Base-by-base conservation (phyloP, 2,888 invertebrate species). In the Drosophila barbarae region DNA sequence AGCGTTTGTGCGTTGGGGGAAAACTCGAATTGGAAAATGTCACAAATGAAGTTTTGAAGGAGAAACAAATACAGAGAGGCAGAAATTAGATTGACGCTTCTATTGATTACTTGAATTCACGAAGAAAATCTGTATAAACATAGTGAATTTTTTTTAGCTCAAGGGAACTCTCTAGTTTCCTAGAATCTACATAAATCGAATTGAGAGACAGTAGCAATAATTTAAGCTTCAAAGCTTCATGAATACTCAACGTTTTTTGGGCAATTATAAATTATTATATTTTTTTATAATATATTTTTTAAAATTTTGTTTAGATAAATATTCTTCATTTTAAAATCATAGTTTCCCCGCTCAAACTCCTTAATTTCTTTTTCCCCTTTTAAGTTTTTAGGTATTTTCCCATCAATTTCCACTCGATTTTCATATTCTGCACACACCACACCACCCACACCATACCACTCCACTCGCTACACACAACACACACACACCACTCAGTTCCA, bases 401-500 rank as follows among this genome's bases (percentile, higher is more conserved):
- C 28, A 21, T n/a, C 3, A 8, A 52, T 28, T 30, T 44, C 8
- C 52, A 30, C 21, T 34, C 15, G 15, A 35, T 35, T 28, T 54
- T 18, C 12, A 59, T 12, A 57, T 58, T 13, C 38, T 32, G 13
- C 38, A 23, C n/a, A 21, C 5, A n/a, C 41, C 5, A n/a, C 41
- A 28, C 15, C 39, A 39, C 38, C 38, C 38, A 28, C 36, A 28
- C 10, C 2, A 12, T 10, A 6, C 39, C 8, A 39, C 39, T 9
- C n/a, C 3, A 26, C 26, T 10, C 39, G 9, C 5, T 23, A 23
- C 44, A 30, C 28, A 21, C n/a, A 6, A 9, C 12, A 38, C 38
- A 38, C 38, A 21, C 21, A 39, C 39, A 39, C 4, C 39, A 39
- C 18, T 23, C 54, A 28, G 18, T 61, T 42, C 66, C 66, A 32